Percentiles rank a stretch among this genome's conserved stretches.
These are phyloP conservation scores for Ceramica pisi DNA, from an alignment of 2,888 invertebrate genomes.

Conservation along the genomic window DNA sequence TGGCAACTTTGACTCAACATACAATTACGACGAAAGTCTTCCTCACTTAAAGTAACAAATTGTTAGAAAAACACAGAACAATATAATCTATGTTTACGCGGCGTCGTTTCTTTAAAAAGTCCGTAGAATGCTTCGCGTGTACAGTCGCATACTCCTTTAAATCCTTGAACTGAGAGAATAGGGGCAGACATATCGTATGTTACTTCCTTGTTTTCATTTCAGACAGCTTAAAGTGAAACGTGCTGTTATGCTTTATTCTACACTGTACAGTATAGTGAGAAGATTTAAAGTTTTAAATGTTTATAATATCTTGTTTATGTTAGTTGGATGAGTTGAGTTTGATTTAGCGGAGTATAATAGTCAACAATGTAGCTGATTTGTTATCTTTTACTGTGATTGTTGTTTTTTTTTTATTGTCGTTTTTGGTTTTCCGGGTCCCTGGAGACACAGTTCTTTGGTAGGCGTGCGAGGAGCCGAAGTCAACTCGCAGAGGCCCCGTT, in stretches of 20 bases:
- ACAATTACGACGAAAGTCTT: constrained; percentile 18
- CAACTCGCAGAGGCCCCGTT: too few relatives aligned
- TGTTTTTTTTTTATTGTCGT: too few relatives aligned
- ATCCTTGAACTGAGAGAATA: constrained; percentile 72
- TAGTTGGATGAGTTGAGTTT: constrained; percentile 1
- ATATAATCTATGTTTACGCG: constrained; percentile 72
- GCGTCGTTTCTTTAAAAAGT: constrained; percentile 69
- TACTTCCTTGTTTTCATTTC: constrained; percentile 75
- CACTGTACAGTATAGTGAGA: constrained; percentile 14
- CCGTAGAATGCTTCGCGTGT: constrained; percentile 61
- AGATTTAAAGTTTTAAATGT: constrained; percentile 41
- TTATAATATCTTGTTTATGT: constrained; percentile 35
- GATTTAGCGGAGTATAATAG: background rate
- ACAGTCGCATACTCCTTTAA: constrained; percentile 71
- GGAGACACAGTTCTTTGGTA: too few relatives aligned
- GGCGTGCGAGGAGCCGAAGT: too few relatives aligned
- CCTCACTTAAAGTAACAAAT: constrained; percentile 48
- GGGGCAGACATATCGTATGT: constrained; percentile 72
- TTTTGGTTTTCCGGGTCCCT: too few relatives aligned
- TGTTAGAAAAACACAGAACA: constrained; percentile 62
- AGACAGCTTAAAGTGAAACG: constrained; percentile 72
- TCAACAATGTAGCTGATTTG: background rate
- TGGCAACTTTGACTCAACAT: background rate
- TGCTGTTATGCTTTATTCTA: constrained; percentile 61
- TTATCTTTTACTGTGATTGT: background rate